Evolutionary conservation across 2,113 vertebrate genomes (phyloP), one percentile per base, ranked within the genome.

Genomic region (Phrynosoma platyrhinos): DNA sequence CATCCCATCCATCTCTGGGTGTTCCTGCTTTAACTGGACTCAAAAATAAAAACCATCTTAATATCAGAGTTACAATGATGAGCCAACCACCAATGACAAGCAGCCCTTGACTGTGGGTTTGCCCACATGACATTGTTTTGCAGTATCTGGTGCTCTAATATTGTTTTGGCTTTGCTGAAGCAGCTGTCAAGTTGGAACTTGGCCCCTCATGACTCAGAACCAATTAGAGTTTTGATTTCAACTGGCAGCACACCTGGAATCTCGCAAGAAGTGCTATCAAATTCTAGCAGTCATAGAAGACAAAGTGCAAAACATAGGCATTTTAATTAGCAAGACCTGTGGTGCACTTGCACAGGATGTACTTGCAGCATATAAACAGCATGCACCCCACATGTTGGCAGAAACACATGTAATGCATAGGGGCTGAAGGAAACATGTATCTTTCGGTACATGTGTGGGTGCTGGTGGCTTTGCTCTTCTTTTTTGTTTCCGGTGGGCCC

Each of bases 151-250:
- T 42, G 21, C 69, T 84, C 8, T 74, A 84, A 40, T 25, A 58
- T 27, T 13, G 36, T 42, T 76, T 52, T 93, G 83, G 47, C 25
- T 14, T 64, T 30, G 5, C 10, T 77, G 30, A 53, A 69, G 18
- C 83, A 62, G 47, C 12, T 42, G 77, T 71, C 71, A 32, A 52
- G 79, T 81, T 85, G 36, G 40, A 32, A 52, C 72, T 81, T 85
- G n/a, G 53, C 30, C 47, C 53, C 27, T 82, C 40, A 36, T 77
- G 86, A 85, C 62, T 85, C 82, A 81, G 3, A n/a, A 68, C 40
- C 55, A 69, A 25, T 55, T 69, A 68, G 25, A 52, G 62, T 62
- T 82, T 69, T 47, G 77, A 77, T 81, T 90, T 79, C 75, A 68
- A 87, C 82, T 85, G 71, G 62, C 74, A 58, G 62, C 20, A 62